Evolutionary conservation across 2,113 vertebrate genomes (phyloP), one percentile per base, ranked within the genome.

Genomic region (Lontra canadensis): DNA sequence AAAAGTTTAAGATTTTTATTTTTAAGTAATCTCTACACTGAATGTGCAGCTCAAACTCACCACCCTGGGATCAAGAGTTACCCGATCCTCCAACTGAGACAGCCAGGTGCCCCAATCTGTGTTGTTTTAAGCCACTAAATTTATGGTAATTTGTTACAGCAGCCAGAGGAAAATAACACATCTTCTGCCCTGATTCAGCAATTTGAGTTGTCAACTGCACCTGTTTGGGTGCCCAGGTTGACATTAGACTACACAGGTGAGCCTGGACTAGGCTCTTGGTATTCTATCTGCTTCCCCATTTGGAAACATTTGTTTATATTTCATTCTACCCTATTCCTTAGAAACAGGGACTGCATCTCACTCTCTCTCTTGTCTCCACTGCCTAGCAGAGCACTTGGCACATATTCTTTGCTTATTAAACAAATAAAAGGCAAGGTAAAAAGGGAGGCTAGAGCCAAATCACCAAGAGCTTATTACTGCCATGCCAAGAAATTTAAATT

Each of bases 401-500:
- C n/a, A 65, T 31, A 34, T 76, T 49, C 82, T 47, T 67, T 74
- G 10, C 55, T 74, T 88, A 34, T 23, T 82, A 57, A 88, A 76
- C 76, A 52, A 92, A 76, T 39, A 39, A 67, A 94, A 82, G 12
- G 4, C 29, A 90, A 86, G 31, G 11, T 17, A 67, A 17, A 76
- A 67, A 88, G 52, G 31, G 34, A 96, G 9, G 0, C 14, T 82
- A 15, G 31, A 86, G 31, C 10, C 36, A 76, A 49, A 69, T 65
- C 25, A 88, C 25, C 36, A 94, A 39, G 11, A 1, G 31, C 1
- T 88, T 71, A 57, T 55, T 52, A 84, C 25, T 83, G 26, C 67
- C 47, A 82, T 76, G 17, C 63, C 21, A 96, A 79, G 39, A 76
- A 42, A 92, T 88, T 59, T 69, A 34, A 83, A 88, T 93, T 96